phyloP scores from a whole-genome alignment of 2,113 vertebrate species.

The Podarcis raffonei region DNA sequence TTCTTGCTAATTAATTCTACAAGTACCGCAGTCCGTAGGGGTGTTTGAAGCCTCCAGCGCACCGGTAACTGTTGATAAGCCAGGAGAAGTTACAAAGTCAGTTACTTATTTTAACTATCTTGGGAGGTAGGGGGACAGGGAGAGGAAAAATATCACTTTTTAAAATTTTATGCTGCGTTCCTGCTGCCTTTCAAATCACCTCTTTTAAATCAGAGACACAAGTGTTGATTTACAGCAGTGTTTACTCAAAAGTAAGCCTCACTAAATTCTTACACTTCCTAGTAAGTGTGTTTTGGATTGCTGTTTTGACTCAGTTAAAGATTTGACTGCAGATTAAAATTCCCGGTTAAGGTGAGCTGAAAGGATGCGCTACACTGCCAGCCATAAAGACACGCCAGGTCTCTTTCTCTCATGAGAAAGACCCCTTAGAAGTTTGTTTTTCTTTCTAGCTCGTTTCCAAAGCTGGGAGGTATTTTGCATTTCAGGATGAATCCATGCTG shows the following conservation, averaged over 20 bases:
- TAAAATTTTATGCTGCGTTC: constrained; percentile 30
- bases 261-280: neutral
- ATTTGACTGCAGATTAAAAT: neutral
- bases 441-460: neutral
- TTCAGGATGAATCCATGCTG: neutral
- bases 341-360: neutral
- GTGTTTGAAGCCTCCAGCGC: constrained; percentile 39
- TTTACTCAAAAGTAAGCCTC: neutral
- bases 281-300: neutral
- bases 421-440: neutral
- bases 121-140: neutral
- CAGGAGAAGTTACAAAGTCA: constrained; percentile 43
- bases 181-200: neutral
- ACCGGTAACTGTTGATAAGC: constrained; percentile 41
- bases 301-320: neutral
- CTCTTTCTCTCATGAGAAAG: neutral
- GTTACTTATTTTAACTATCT: constrained; percentile 25
- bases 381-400: no score
- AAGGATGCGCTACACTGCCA: no score
- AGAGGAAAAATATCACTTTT: constrained; percentile 54
- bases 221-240: neutral
- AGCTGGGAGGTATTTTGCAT: neutral
- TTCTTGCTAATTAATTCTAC: constrained; percentile 60
- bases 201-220: neutral
- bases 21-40: constrained; percentile 48